A percentile compares a stretch with the other conserved stretches of the same genome.
Evolutionary conservation across 2,113 vertebrate species (phyloP).

Genomic region (Prunella fulvescens): DNA sequence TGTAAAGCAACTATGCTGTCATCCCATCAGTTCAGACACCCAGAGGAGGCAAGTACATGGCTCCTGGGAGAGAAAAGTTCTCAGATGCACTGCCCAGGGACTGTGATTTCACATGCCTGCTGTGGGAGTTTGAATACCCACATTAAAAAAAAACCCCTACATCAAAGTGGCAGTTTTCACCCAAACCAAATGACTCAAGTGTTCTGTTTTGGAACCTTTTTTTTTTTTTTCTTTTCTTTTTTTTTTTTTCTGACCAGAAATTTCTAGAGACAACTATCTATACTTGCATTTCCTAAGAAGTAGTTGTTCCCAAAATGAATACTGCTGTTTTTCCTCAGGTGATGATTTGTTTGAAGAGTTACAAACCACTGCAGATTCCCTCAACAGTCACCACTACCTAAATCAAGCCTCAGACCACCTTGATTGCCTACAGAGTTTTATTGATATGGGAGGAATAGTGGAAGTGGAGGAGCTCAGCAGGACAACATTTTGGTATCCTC

Average conservation of each 20-base stretch:
- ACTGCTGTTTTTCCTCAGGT: neutral
- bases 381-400: neutral
- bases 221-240: too few species aligned
- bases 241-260: neutral
- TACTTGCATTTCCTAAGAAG: neutral
- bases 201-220: neutral
- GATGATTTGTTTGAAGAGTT: neutral
- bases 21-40: neutral
- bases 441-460: neutral
- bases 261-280: neutral
- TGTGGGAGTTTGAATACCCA: neutral
- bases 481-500: neutral
- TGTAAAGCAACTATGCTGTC: neutral
- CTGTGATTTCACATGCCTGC: neutral
- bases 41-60: neutral
- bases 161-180: neutral
- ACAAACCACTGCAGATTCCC: neutral
- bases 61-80: neutral
- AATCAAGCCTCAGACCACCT: neutral
- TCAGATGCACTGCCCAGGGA: accelerated
- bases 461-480: neutral
- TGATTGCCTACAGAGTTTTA: neutral
- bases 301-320: neutral
- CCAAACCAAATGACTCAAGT: neutral
- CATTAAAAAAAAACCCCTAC: neutral